These are phyloP conservation scores for Toxotes lorentzi DNA, from an alignment of 2,797 vertebrate genomes.

Conservation along the genomic window DNA sequence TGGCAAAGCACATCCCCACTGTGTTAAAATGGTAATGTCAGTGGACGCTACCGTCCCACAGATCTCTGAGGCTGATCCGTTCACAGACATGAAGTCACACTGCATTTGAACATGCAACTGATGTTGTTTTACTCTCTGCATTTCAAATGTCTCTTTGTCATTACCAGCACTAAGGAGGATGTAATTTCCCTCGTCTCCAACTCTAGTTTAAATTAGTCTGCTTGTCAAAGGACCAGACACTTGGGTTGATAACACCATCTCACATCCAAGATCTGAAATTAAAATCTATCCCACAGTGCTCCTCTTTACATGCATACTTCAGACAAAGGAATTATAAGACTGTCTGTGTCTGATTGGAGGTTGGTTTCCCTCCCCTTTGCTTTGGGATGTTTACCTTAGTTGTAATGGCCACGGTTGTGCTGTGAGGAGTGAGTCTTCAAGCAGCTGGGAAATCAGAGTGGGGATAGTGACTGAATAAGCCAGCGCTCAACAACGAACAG, in stretches of 20 bases:
- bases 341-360: not conserved
- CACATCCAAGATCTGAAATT: not conserved
- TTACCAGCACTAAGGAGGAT: slow-evolving; percentile 8
- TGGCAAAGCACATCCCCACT: slow-evolving; percentile 25
- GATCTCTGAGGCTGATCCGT: slow-evolving; percentile 47
- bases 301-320: not conserved
- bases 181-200: slow-evolving; percentile 42
- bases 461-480: slow-evolving; percentile 5
- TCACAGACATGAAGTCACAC: slow-evolving; percentile 39
- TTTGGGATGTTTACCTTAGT: not conserved
- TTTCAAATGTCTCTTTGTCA: slow-evolving; percentile 61
- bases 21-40: slow-evolving; percentile 26
- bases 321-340: not conserved
- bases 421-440: slow-evolving; percentile 7
- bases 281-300: not conserved
- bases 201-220: slow-evolving; percentile 33
- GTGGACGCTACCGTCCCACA: slow-evolving; percentile 16
- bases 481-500: slow-evolving; percentile 20
- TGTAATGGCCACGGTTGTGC: not conserved
- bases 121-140: slow-evolving; percentile 61
- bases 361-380: not conserved
- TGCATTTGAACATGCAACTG: slow-evolving; percentile 4
- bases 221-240: slow-evolving; percentile 35
- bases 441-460: slow-evolving; percentile 35
- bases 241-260: not conserved